Base-by-base conservation (phyloP, 2,113 vertebrate species). In the Acanthochromis polyacanthus region DNA sequence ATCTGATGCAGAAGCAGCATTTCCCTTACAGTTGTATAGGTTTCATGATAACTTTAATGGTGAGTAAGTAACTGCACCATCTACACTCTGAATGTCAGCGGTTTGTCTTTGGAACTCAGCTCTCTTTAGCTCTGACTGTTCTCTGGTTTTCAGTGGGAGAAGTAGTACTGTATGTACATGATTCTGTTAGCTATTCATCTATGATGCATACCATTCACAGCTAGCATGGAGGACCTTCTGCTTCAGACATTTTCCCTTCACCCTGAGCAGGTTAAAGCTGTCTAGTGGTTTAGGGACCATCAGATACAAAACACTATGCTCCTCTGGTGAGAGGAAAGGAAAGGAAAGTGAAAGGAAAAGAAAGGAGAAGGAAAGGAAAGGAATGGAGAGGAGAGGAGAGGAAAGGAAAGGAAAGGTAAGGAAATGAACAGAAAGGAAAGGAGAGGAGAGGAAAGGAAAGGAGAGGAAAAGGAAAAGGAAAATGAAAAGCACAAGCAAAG, bases 221-320 rank as follows among this genome's bases (percentile, higher is more conserved):
- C 96, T 96, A 94, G 95, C 94, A 90, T 94, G 95, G 94, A 96
- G 95, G 90, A 96, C 94, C 94, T 96, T 97, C 95, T 95, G 93
- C 93, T 92, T 97, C 91, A 97, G 95, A 90, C 95, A 96, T 92
- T 95, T 95, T 89, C 96, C 96, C 90, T 97, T 97, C 95, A 96
- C 95, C 91, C 96, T 96, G 93, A 96, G 95, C 92, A 95, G 95
- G 94, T 95, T 96, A 93, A 96, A 95, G 95, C 91, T 95, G 95
- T 97, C 97, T 96, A 96, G 86, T 83, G 95, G 96, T 94, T 97
- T 97, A 93, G 96, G 96, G 90, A 96, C 96, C 94, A 96, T 95
- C 87, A 96, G 94, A 96, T 94, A 97, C 95, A 96, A 93, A 90
- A 93, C 94, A 95, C 95, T 96, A 92, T 96, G 95, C 93, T 96